Conservation (phyloP, 2,113 vertebrate species). For the Eolophus roseicapilla region DNA sequence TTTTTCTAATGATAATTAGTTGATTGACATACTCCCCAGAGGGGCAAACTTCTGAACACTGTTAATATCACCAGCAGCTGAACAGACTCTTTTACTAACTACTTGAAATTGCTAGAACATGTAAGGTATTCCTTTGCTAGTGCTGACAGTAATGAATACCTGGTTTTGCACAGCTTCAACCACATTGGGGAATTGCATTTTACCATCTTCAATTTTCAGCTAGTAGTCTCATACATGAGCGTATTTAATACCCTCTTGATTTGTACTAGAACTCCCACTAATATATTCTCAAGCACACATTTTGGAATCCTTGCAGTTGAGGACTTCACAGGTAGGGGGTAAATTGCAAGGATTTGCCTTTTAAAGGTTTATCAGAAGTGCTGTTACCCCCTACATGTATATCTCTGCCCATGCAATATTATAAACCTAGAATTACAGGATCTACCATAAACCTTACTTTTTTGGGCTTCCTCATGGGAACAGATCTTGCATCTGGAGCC, state of each 20-base stretch:
- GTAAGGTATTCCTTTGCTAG: constrained; percentile 16
- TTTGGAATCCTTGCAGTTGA: background rate
- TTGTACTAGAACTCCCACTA: constrained; percentile 48
- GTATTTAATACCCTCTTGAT: constrained; percentile 22
- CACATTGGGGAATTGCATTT: constrained; percentile 36
- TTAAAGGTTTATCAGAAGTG: background rate
- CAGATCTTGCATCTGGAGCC: background rate
- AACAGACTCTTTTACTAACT: constrained; percentile 13
- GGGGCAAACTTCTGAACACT: background rate
- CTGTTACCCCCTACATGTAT: background rate
- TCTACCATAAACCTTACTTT: constrained; percentile 6
- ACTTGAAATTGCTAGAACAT: constrained; percentile 9
- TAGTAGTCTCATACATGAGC: constrained; percentile 14
- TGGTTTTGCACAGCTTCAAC: constrained; percentile 12
- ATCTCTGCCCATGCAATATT: background rate
- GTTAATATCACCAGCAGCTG: background rate
- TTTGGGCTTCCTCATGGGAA: background rate
- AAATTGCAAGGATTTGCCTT: constrained; percentile 26
- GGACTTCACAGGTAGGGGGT: background rate
- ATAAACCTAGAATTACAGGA: background rate
- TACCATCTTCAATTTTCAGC: constrained; percentile 37
- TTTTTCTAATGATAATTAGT: constrained; percentile 5
- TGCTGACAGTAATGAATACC: constrained; percentile 42
- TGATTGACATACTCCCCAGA: constrained; percentile 30
- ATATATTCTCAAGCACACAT: background rate